Percentiles rank a stretch among this genome's conserved stretches.
phyloP scores from a whole-genome alignment of 2,888 invertebrate species.

The Pogonocherus hispidulus region DNA sequence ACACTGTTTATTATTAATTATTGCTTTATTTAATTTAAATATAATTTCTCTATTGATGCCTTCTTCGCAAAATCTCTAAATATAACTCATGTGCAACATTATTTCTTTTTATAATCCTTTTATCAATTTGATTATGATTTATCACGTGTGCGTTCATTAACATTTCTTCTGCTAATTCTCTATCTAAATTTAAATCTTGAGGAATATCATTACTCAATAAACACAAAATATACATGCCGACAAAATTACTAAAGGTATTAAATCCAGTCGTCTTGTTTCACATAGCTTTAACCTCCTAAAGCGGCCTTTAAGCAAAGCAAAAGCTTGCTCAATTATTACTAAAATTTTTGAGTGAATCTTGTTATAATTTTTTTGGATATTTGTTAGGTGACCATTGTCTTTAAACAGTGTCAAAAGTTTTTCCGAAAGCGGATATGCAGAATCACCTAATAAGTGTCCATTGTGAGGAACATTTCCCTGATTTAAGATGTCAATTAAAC shows the following conservation, averaged over 20 bases:
- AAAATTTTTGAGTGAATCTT: conserved; percentile 15
- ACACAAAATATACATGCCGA: conserved; percentile 11
- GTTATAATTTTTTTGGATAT: conserved; percentile 18
- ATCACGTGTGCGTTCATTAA: conserved; percentile 2
- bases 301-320: conserved; percentile 22
- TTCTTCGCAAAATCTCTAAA: too few species aligned
- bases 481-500: too few species aligned
- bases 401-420: conserved; percentile 9
- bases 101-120: conserved; percentile 18
- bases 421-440: conserved; percentile 23
- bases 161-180: conserved; percentile 23
- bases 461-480: background rate
- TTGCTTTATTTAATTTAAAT: too few species aligned
- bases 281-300: conserved; percentile 24
- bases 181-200: conserved; percentile 8
- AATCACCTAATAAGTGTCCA: conserved; percentile 19
- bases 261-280: conserved; percentile 9
- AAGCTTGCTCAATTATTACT: conserved; percentile 23
- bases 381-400: conserved; percentile 11
- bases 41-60: too few species aligned
- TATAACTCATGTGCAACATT: conserved; percentile 20
- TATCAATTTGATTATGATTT: background rate
- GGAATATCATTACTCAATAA: conserved; percentile 3
- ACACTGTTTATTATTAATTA: too few species aligned
- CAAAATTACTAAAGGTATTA: conserved; percentile 15